Evolutionary conservation across 2,113 vertebrate species (phyloP).

Genomic region (Corythornis madagascariensis): DNA sequence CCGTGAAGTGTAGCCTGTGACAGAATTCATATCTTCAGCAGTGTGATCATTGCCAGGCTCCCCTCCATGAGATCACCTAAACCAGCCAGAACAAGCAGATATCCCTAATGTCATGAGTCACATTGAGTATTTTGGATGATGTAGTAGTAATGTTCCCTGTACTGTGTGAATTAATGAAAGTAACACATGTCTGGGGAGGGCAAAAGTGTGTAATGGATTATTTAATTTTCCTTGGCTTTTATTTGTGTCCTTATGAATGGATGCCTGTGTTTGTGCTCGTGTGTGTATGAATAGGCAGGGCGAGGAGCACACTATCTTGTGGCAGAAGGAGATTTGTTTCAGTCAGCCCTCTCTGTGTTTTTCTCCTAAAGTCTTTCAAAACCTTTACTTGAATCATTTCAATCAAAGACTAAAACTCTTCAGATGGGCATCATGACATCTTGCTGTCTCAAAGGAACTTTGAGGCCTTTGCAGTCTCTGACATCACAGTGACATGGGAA

Average conservation of each 20-base stretch:
- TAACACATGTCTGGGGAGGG: background rate
- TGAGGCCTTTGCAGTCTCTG: background rate
- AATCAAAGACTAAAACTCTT: background rate
- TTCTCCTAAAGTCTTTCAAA: background rate
- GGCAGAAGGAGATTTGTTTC: background rate
- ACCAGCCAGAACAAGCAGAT: background rate
- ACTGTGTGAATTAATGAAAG: background rate
- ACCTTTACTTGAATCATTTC: background rate
- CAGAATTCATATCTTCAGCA: background rate
- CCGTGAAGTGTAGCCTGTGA: background rate
- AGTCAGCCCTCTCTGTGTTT: background rate
- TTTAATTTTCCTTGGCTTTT: background rate
- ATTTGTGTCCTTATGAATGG: background rate
- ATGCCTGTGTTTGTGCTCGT: background rate
- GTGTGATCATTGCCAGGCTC: accelerated
- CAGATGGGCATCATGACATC: background rate
- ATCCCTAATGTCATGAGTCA: background rate
- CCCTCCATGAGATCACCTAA: background rate
- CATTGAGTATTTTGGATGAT: background rate
- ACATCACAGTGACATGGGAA: accelerated
- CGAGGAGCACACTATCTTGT: background rate
- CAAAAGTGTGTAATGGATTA: background rate
- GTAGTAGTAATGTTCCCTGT: accelerated
- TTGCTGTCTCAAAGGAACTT: background rate
- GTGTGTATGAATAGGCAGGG: background rate